A percentile compares a stretch with the other conserved stretches of the same genome.
phyloP scores from a whole-genome alignment of 1,140 invertebrate genomes.

The Heliconius himera region DNA sequence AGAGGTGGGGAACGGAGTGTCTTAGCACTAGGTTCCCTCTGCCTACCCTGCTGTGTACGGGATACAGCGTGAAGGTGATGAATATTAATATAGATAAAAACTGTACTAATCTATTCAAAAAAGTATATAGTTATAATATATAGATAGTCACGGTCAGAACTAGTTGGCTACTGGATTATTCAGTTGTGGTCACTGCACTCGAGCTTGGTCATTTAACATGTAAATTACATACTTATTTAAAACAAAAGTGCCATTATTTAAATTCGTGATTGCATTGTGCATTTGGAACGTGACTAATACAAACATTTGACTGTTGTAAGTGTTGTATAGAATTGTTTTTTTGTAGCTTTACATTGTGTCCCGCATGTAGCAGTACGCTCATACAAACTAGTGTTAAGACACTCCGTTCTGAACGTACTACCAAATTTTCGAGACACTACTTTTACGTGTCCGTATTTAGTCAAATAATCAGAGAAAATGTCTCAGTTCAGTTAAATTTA shows the following conservation, averaged over 20 bases:
- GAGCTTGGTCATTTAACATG: background rate
- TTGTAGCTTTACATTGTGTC: background rate
- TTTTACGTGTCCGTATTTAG: too few relatives aligned
- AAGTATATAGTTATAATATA: background rate
- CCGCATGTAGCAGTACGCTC: too few relatives aligned
- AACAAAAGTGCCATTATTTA: background rate
- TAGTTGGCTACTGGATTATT: background rate
- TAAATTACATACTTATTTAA: background rate
- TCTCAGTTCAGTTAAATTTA: too few relatives aligned
- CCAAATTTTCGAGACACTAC: too few relatives aligned
- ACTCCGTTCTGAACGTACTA: too few relatives aligned
- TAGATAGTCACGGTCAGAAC: conserved; percentile 2
- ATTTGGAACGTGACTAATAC: background rate
- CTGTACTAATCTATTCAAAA: background rate
- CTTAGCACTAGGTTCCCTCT: too few relatives aligned
- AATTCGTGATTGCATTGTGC: background rate
- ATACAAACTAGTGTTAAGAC: too few relatives aligned
- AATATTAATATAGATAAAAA: background rate
- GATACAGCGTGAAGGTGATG: too few relatives aligned
- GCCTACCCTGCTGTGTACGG: too few relatives aligned
- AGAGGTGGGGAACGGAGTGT: too few relatives aligned
- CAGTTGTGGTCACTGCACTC: conserved; percentile 8
- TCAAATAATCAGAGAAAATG: too few relatives aligned
- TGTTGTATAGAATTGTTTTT: background rate
- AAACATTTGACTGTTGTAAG: background rate